Conservation (phyloP, 2,797 vertebrate genomes). For the Sebastes steindachneri region DNA sequence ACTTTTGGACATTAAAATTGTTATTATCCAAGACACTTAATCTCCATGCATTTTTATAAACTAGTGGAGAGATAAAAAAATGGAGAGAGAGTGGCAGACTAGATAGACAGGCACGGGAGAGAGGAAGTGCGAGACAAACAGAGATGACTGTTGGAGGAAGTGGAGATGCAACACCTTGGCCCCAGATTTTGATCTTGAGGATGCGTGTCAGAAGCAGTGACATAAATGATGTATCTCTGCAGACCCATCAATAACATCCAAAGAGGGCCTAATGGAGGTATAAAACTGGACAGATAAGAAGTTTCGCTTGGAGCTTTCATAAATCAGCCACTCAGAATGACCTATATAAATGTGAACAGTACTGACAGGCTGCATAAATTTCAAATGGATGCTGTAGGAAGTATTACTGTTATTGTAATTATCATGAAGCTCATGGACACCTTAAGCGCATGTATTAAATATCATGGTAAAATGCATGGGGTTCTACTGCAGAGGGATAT, state of each 20-base stretch:
- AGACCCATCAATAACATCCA: conserved; percentile 83
- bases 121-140: background rate
- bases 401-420: conserved; percentile 72
- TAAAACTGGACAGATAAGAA: conserved; percentile 84
- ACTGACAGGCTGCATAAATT: conserved; percentile 72
- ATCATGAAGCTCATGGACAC: conserved; percentile 37
- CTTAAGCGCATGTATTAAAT: conserved; percentile 58
- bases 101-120: background rate
- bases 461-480: conserved; percentile 46
- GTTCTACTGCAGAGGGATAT: conserved; percentile 36
- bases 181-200: conserved; percentile 66
- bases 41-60: conserved; percentile 33
- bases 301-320: conserved; percentile 75
- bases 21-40: conserved; percentile 24
- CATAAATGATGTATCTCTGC: conserved; percentile 82
- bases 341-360: conserved; percentile 77
- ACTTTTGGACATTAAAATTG: conserved; percentile 25
- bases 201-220: conserved; percentile 68
- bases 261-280: conserved; percentile 81
- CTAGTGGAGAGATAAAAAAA: background rate
- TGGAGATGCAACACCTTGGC: conserved; percentile 41
- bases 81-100: background rate
- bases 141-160: conserved; percentile 26
- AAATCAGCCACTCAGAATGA: conserved; percentile 80
- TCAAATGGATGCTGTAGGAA: conserved; percentile 57